Conservation (phyloP, 53 echinoderm and acorn worm species). For the Hippasteria phrygiana region DNA sequence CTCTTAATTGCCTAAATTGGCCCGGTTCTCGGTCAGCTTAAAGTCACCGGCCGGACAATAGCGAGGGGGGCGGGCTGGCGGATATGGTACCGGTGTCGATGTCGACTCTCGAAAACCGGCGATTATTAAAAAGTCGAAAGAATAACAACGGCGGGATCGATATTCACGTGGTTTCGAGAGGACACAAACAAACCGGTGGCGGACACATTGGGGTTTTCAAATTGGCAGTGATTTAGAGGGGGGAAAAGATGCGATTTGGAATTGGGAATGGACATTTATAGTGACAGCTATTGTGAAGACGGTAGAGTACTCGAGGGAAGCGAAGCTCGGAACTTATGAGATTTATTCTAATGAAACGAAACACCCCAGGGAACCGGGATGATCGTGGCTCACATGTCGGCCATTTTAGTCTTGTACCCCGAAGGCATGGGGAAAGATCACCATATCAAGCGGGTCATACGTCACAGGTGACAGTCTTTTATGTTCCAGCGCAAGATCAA, state of each 20-base stretch:
- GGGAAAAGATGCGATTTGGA: no score
- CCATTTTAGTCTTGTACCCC: conserved; percentile 50
- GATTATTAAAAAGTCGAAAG: conserved; percentile 44
- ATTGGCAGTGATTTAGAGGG: background rate
- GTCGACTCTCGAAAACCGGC: conserved; percentile 29
- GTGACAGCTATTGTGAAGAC: no score
- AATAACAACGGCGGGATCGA: conserved; percentile 44
- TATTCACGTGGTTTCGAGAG: background rate
- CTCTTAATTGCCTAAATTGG: conserved; percentile 43
- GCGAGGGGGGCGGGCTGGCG: background rate
- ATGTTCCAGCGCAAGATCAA: background rate
- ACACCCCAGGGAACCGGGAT: background rate
- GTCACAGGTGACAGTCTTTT: conserved; percentile 13
- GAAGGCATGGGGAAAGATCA: conserved; percentile 8
- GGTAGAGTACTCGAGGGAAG: background rate
- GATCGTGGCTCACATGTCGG: background rate
- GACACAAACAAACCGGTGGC: background rate
- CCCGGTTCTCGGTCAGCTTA: conserved; percentile 6
- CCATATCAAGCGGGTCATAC: conserved; percentile 4
- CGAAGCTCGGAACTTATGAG: background rate
- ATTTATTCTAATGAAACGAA: conserved; percentile 13
- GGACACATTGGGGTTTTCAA: background rate
- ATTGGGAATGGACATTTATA: no score
- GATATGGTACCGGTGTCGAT: conserved; percentile 39
- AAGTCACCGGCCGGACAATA: conserved; percentile 45